These are phyloP conservation scores for Dolichotis patagonum DNA, from an alignment of 2,113 vertebrate species.

Conservation along the genomic window DNA sequence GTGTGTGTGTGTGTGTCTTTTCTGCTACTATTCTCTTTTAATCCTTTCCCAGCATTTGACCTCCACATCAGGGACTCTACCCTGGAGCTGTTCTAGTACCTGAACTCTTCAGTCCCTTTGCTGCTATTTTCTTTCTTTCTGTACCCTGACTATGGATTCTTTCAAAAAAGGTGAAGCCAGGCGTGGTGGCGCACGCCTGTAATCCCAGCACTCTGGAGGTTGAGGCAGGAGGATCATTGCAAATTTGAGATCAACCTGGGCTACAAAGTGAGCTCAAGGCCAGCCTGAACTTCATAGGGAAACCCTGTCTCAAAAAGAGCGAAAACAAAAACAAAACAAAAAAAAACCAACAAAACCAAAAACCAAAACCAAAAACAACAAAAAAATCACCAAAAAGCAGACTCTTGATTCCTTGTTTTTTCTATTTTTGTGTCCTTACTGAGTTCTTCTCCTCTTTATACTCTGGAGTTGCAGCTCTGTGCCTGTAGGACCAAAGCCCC, in stretches of 20 bases:
- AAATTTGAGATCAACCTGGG: no score
- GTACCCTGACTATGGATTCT: background rate
- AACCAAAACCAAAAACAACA: no score
- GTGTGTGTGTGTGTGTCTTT: background rate
- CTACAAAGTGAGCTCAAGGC: no score
- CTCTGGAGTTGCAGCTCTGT: background rate
- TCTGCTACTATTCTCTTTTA: background rate
- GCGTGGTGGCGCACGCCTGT: no score
- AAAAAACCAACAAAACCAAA: no score
- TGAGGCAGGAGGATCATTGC: no score
- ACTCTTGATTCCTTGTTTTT: background rate
- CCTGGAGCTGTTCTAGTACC: background rate
- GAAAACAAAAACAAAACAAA: no score
- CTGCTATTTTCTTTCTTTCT: background rate
- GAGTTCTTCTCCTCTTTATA: background rate
- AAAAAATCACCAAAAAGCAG: background rate
- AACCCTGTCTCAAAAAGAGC: no score
- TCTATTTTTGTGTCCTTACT: background rate
- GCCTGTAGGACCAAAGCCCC: background rate
- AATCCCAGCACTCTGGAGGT: no score
- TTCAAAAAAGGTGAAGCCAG: background rate
- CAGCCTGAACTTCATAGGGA: no score
- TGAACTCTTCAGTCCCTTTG: background rate
- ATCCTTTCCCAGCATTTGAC: background rate
- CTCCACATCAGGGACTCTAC: background rate